A percentile compares a stretch with the other conserved stretches of the same genome.
These are phyloP conservation scores for Myotis myotis DNA, from an alignment of 2,797 vertebrate genomes.

Conservation along the genomic window DNA sequence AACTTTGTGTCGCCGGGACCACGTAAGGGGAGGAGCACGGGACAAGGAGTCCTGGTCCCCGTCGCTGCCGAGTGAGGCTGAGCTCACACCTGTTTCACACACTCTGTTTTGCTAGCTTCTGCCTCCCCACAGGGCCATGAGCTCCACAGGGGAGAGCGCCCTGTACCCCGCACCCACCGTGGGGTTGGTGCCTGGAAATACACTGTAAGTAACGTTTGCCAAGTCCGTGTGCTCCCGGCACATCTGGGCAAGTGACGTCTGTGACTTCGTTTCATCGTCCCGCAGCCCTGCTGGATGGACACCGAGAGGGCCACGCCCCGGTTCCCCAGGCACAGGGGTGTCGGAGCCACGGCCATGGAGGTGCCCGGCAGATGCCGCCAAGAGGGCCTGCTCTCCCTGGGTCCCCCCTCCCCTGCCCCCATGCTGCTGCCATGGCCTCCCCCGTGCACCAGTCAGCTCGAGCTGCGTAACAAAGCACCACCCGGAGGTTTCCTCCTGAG, in stretches of 20 bases:
- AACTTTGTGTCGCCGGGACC: fast-evolving
- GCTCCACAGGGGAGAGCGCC: background rate
- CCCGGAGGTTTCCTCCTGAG: fast-evolving
- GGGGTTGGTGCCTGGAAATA: too few relatives aligned
- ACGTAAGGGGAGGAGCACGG: too few relatives aligned
- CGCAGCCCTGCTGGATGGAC: background rate
- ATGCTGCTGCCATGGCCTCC: fast-evolving
- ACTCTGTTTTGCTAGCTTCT: background rate
- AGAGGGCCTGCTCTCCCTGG: background rate
- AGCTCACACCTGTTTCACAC: background rate
- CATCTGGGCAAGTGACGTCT: background rate
- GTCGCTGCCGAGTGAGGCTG: too few relatives aligned
- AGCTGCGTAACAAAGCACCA: background rate
- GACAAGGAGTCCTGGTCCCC: too few relatives aligned
- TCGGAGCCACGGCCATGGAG: background rate
- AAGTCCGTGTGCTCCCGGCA: background rate
- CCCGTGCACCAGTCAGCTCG: fast-evolving
- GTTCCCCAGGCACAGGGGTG: background rate
- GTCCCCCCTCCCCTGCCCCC: fast-evolving
- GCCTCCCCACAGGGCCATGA: background rate
- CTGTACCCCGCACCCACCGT: background rate
- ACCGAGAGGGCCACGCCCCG: background rate
- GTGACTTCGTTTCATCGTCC: background rate
- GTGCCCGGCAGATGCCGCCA: background rate
- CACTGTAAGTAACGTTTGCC: fast-evolving